Evolutionary conservation across 2,888 invertebrate species (phyloP), one percentile per base, ranked within the genome.

Genomic region (Spilosoma lubricipeda): DNA sequence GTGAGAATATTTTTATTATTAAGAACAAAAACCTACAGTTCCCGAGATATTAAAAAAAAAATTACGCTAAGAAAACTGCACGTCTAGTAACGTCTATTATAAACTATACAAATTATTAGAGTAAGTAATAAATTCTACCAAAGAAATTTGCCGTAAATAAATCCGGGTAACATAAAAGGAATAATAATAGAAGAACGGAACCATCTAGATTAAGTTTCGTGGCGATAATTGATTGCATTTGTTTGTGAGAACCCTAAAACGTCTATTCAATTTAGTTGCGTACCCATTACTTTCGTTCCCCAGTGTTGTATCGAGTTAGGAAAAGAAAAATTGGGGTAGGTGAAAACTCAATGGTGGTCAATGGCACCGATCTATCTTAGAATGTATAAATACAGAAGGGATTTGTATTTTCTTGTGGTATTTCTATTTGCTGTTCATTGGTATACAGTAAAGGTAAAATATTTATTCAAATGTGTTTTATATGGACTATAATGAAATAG

Each of bases 151-250:
- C 69, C 75, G 75, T 74, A 77, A 77, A 84, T 74, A 79, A 77
- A 75, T 71, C 66, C 72, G 72, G 18, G 56, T 77, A 80, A 77
- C 70, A n/a, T n/a, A 48, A 69, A 52, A 33, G 20, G 64, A 74
- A 77, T 70, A 77, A 85, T 77, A 85, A 82, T 77, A 11, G 77
- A 59, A 33, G 39, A 76, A 73, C 70, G 73, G 70, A 79, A 77
- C 65, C 63, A 45, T 72, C 80, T 74, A 76, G 72, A 81, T 83
- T 82, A 77, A 70, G 74, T 80, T 77, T 69, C 33, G 66, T 63
- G 74, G 69, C n/a, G 74, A 80, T 80, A 83, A 86, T 82, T 86
- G 78, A 86, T 86, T 79, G 79, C 72, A 82, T 86, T 85, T 85
- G 83, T 85, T 85, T 84, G 84, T 79, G 73, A 71, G 70, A 66